Percentiles rank a stretch among this genome's conserved stretches.
These are phyloP conservation scores for Pyrrhia umbra DNA, from an alignment of 2,888 invertebrate genomes.

Conservation along the genomic window DNA sequence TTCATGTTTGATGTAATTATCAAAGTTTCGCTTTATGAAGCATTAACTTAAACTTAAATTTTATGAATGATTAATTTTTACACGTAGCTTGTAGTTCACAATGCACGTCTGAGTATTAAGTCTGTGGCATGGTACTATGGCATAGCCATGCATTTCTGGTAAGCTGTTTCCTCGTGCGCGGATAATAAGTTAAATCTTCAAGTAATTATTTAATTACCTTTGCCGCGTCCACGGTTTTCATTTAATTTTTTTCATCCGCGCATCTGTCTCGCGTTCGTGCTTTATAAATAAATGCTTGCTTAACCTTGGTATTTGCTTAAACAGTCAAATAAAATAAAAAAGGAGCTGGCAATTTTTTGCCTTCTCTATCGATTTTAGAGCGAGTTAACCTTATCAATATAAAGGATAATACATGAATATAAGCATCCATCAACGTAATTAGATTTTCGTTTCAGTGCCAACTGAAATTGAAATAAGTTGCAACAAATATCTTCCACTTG, in stretches of 20 bases:
- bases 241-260: slow-evolving; percentile 11
- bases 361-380: slow-evolving; percentile 18
- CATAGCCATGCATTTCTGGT: not conserved
- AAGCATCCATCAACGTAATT: not conserved
- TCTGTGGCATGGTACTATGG: not conserved
- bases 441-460: not conserved
- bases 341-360: slow-evolving; percentile 46
- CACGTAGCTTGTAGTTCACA: not conserved
- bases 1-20: no score
- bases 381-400: not conserved
- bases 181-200: not conserved
- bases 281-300: slow-evolving; percentile 68
- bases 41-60: no score
- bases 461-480: no score
- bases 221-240: slow-evolving; percentile 38
- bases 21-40: no score
- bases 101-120: not conserved
- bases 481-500: no score
- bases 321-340: slow-evolving; percentile 53
- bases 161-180: not conserved
- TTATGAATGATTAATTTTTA: no score
- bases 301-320: slow-evolving; percentile 69
- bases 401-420: not conserved
- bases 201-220: not conserved
- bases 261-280: slow-evolving; percentile 53